Conservation (phyloP, 2,797 vertebrate genomes). For the Danio tinwini region DNA sequence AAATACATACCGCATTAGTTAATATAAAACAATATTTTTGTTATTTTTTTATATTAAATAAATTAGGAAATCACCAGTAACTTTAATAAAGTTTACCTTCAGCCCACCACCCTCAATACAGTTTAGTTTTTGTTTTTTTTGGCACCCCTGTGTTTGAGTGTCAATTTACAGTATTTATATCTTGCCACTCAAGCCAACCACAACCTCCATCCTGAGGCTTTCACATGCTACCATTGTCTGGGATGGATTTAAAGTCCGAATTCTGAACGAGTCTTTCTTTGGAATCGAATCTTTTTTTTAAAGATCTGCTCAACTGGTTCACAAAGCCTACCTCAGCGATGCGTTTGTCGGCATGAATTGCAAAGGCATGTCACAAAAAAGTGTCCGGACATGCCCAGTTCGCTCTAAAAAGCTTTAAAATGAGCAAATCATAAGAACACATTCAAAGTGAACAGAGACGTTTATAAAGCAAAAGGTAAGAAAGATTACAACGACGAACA, state of each 20-base stretch:
- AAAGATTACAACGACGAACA: neutral
- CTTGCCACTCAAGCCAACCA: neutral
- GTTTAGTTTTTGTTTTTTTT: no score
- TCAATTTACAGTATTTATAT: neutral
- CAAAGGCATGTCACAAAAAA: neutral
- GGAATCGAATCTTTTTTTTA: neutral
- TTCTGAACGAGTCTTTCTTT: neutral
- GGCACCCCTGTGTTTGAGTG: no score
- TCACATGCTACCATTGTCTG: neutral
- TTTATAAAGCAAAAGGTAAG: neutral
- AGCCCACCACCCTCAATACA: no score
- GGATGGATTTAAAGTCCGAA: neutral
- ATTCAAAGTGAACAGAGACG: neutral
- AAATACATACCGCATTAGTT: no score
- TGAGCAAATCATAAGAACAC: neutral
- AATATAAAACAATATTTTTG: no score
- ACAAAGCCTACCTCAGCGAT: neutral
- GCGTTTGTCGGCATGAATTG: neutral
- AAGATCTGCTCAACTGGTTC: neutral
- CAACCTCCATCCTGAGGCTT: neutral
- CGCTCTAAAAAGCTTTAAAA: neutral
- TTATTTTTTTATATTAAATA: no score
- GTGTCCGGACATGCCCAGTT: neutral
- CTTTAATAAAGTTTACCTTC: no score
- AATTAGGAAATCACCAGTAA: no score